Conservation (phyloP, 2,797 vertebrate species). For the Botia almorhae region DNA sequence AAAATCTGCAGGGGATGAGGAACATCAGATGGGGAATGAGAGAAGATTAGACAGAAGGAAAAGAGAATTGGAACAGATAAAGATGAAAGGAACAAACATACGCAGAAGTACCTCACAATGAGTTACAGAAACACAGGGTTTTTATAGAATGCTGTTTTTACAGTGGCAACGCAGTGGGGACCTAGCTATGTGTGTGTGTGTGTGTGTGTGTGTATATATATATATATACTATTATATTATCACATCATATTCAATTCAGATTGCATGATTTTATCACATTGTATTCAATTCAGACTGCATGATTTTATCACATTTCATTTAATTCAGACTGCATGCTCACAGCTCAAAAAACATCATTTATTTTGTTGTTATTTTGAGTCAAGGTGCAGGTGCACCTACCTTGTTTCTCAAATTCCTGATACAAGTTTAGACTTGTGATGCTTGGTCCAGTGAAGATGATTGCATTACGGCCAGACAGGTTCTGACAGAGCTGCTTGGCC, state of each 20-base stretch:
- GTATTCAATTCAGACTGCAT: no score
- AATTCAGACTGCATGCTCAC: not conserved
- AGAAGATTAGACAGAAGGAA: conserved; percentile 16
- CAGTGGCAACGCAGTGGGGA: not conserved
- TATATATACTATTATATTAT: no score
- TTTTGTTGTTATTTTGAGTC: not conserved
- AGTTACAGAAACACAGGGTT: not conserved
- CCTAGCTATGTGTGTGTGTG: no score
- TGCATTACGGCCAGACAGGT: conserved; percentile 88
- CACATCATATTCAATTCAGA: no score
- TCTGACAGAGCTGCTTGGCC: conserved; percentile 95
- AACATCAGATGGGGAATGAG: conserved; percentile 22
- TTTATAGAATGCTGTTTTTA: not conserved
- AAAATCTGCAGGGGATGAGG: conserved; percentile 55
- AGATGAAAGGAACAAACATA: not conserved
- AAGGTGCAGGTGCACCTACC: conserved; percentile 73
- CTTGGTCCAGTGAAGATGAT: conserved; percentile 98
- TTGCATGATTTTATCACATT: no score
- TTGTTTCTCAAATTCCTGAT: conserved; percentile 97
- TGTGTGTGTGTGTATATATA: no score
- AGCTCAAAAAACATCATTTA: not conserved
- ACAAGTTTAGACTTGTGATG: conserved; percentile 96
- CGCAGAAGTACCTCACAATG: not conserved
- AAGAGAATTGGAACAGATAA: conserved; percentile 28
- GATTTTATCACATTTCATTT: not conserved